These are phyloP conservation scores for Paracyclopina nana DNA, from an alignment of 1,140 invertebrate genomes.

Conservation along the genomic window DNA sequence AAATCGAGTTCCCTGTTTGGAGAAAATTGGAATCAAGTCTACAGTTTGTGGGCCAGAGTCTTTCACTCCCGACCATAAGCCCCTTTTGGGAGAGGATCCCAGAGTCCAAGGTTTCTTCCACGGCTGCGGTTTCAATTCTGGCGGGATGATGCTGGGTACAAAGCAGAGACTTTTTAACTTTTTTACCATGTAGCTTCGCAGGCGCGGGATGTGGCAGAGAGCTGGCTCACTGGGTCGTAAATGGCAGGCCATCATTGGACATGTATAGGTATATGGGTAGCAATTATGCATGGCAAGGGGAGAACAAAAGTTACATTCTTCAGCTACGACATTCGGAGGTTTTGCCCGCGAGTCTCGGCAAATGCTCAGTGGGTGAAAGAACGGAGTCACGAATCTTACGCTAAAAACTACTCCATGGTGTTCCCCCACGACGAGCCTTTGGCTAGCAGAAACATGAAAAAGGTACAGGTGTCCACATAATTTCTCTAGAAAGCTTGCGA, in stretches of 20 bases:
- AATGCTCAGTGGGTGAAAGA: slow-evolving; percentile 51
- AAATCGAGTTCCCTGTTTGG: slow-evolving; percentile 47
- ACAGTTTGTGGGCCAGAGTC: slow-evolving; percentile 54
- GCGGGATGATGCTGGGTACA: slow-evolving; percentile 66
- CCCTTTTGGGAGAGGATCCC: slow-evolving; percentile 40
- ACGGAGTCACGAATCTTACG: slow-evolving; percentile 63
- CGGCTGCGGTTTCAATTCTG: slow-evolving; percentile 66
- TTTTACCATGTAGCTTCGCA: too few relatives aligned
- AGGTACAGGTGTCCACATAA: slow-evolving; percentile 34
- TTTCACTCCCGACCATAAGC: slow-evolving; percentile 75
- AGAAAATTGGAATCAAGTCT: slow-evolving; percentile 51
- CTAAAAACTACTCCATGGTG: slow-evolving; percentile 59
- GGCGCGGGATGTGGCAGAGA: slow-evolving; percentile 55
- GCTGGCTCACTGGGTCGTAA: slow-evolving; percentile 57
- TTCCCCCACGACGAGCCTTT: slow-evolving; percentile 65
- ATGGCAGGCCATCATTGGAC: slow-evolving; percentile 54
- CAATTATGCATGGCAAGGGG: too few relatives aligned
- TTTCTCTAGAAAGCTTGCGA: neutral
- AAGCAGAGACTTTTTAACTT: too few relatives aligned
- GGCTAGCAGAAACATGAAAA: slow-evolving; percentile 49
- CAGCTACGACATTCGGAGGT: slow-evolving; percentile 32
- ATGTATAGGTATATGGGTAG: slow-evolving; percentile 67
- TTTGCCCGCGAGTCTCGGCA: slow-evolving; percentile 42
- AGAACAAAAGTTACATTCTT: too few relatives aligned
- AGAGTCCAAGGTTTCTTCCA: slow-evolving; percentile 43